Evolutionary conservation across 2,797 vertebrate genomes (phyloP), one percentile per base, ranked within the genome.

Genomic region (Chaetodon trifasciatus): DNA sequence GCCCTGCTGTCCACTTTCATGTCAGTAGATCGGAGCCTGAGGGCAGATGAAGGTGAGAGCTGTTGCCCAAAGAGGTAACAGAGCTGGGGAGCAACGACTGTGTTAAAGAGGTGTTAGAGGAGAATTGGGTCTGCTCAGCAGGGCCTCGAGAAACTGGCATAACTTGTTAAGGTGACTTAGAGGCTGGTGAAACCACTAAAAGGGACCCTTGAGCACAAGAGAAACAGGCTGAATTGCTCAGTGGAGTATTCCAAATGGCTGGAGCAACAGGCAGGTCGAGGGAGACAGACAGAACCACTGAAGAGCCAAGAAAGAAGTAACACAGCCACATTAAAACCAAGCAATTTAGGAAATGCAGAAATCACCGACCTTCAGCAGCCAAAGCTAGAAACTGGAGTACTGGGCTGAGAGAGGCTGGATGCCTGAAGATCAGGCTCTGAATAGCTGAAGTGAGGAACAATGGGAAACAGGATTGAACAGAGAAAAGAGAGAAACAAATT

Each of bases 261-360:
- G 42, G 42, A 42, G 42, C 42, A 42, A 49, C 47, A 21, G 47
- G 19, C 16, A 52, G 49, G 19, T 52, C 8, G 17, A 55, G 52
- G 72, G 39, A 67, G 47, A 42, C 11, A 16, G 24, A 66, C 55
- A 79, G 17, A 83, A 74, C 46, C 24, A 28, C 50, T 56, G 6
- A 77, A 13, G n/a, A 61, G 12, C 40, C n/a, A 42, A 69, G 62
- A 42, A 55, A 74, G 39, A 0, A 50, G 15, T 42, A 55, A 69
- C 32, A 47, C 42, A 52, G 15, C 15, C 47, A 6, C 24, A 39
- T 76, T 19, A 44, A 71, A 63, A 62, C n/a, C 24, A 32, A 49
- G 32, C 57, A 37, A 32, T 52, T 32, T 40, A 64, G 37, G 39
- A 64, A 55, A 15, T 60, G 32, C 8, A 39, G 58, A 44, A 49